These are phyloP conservation scores for Pseudomyrmex pallidus DNA, from an alignment of 1,140 invertebrate species.

Conservation along the genomic window DNA sequence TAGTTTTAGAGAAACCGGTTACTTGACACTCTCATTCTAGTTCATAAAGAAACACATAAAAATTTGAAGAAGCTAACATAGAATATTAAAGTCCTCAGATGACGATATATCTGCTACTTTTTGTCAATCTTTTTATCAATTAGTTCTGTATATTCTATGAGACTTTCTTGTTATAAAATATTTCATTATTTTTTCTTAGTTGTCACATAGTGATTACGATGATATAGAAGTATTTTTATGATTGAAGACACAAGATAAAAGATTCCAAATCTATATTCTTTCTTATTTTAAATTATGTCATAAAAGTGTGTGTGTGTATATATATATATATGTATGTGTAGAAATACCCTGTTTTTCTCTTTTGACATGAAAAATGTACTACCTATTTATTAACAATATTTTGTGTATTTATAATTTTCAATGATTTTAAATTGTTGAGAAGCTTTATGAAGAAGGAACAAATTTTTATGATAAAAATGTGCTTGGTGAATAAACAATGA, in stretches of 20 bases:
- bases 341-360: constrained; percentile 64
- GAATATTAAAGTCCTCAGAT: no score
- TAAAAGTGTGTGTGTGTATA: no score
- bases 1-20: no score
- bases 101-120: not conserved
- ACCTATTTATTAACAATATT: not conserved
- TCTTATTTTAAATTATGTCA: no score
- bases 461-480: constrained; percentile 37
- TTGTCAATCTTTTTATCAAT: constrained; percentile 34
- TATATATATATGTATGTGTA: no score
- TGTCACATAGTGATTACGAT: constrained; percentile 33
- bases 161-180: constrained; percentile 23
- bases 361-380: constrained; percentile 12
- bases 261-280: no score
- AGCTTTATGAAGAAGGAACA: constrained; percentile 26
- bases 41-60: no score
- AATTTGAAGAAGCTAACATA: no score
- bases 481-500: constrained; percentile 18
- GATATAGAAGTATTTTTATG: constrained; percentile 36
- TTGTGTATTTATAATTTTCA: not conserved
- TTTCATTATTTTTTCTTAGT: constrained; percentile 15
- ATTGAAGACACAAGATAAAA: constrained; percentile 49
- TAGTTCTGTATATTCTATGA: constrained; percentile 13
- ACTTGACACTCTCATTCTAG: no score
- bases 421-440: not conserved